Evolutionary conservation across 2,113 vertebrate genomes (phyloP).

Genomic region (Rissa tridactyla): DNA sequence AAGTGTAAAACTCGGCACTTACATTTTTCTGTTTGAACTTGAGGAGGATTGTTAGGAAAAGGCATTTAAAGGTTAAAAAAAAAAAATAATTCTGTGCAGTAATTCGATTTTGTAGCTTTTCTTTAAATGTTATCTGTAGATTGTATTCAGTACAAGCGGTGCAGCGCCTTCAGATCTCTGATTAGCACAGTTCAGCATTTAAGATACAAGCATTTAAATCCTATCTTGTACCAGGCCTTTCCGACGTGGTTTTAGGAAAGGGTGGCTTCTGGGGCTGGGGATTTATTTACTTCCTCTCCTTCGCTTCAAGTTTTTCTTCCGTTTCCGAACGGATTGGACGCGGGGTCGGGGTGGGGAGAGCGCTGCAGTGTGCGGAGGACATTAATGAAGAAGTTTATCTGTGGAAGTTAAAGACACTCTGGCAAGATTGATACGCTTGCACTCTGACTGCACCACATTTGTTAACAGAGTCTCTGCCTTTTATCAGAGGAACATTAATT

Average conservation of each 20-base stretch:
- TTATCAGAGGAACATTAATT: background rate
- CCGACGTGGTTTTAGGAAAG: background rate
- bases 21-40: background rate
- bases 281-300: background rate
- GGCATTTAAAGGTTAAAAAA: background rate
- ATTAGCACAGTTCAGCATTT: slow-evolving; percentile 1
- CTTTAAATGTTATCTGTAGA: slow-evolving; percentile 35
- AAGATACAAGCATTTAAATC: background rate
- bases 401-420: background rate
- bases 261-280: background rate
- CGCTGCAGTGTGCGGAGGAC: background rate
- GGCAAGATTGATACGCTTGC: accelerated
- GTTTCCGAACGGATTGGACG: accelerated
- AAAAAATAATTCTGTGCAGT: background rate
- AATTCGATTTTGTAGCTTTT: background rate
- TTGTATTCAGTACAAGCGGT: slow-evolving; percentile 11
- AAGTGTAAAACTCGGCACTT: background rate
- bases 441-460: background rate
- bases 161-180: slow-evolving; percentile 31
- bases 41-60: background rate
- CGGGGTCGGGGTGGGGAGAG: background rate
- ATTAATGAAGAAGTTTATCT: background rate
- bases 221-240: background rate
- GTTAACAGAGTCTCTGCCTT: background rate
- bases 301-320: background rate